Base-by-base conservation (phyloP, 1,140 invertebrate species). In the Globodera ellingtonae region DNA sequence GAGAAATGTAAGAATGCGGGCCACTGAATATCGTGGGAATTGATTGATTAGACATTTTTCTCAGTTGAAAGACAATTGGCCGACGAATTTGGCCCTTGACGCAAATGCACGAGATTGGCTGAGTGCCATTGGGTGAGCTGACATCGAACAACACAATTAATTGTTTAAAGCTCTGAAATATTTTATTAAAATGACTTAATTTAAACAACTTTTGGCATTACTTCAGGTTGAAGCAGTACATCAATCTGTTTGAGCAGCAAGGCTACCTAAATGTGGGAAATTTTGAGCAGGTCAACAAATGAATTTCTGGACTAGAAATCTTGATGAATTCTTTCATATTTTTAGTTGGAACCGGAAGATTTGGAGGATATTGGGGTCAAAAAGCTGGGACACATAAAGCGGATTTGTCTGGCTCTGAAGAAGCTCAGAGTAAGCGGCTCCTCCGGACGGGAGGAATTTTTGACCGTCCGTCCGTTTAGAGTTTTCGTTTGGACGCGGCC, bases 301-400 rank as follows among this genome's bases (percentile, higher is more conserved):
- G 56, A 10, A 62, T 13, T 15, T 18, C 6, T 18, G 10, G 15
- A 59, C 56, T 18, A 18, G 56, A n/a, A 13, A 18, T 62, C 18
- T 24, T 0, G 24, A n/a, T 1, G 4, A 62, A 35, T 35, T 35
- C 35, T 35, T 35, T 3, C 2, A 8, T 13, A 18, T 2, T 62
- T 24, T 62, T 62, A 62, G 56, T 98, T 96, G 95, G 97, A 99
- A 91, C 21, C 75, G 65, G 80, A 83, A 44, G 97, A 99, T 91
- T 92, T 99, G 84, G 97, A 99, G 91, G 97, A 99, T 50, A 97
- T 98, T 89, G 97, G 97, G 72, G 97, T 99, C 84, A 90, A 90
- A 79, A 91, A 91, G 86, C 85, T 92, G 78, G 97, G 97, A 46
- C 97, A 99, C 90, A 97, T 99, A 90, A 99, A 99, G 92, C 96